Conservation (phyloP, 2,888 invertebrate genomes). For the Osedax frankpressi region DNA sequence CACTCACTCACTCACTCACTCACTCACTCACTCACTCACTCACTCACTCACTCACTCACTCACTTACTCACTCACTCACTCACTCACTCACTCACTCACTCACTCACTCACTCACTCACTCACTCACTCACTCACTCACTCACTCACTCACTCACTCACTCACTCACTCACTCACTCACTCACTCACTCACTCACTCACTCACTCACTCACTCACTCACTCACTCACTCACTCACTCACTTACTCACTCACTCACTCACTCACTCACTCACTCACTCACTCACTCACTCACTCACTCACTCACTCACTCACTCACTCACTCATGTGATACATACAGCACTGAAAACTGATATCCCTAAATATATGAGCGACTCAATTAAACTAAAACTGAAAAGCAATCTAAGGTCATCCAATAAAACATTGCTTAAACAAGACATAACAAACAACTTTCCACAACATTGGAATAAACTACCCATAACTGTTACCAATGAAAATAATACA, state of each 20-base stretch:
- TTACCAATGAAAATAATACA: too few species aligned
- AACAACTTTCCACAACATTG: too few species aligned
- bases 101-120: background rate
- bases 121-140: background rate
- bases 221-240: too few species aligned
- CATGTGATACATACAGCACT: background rate
- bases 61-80: too few species aligned
- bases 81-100: background rate
- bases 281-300: background rate
- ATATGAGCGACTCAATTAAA: too few species aligned
- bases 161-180: background rate
- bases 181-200: background rate
- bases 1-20: background rate
- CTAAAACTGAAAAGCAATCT: too few species aligned
- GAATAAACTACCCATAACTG: too few species aligned
- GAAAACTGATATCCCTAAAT: too few species aligned
- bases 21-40: background rate
- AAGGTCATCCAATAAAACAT: too few species aligned
- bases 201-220: background rate
- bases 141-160: background rate
- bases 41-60: too few species aligned
- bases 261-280: background rate
- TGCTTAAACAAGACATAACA: too few species aligned
- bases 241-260: too few species aligned
- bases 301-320: background rate